phyloP scores from a whole-genome alignment of 2,113 vertebrate genomes.

The Sigmodon hispidus region DNA sequence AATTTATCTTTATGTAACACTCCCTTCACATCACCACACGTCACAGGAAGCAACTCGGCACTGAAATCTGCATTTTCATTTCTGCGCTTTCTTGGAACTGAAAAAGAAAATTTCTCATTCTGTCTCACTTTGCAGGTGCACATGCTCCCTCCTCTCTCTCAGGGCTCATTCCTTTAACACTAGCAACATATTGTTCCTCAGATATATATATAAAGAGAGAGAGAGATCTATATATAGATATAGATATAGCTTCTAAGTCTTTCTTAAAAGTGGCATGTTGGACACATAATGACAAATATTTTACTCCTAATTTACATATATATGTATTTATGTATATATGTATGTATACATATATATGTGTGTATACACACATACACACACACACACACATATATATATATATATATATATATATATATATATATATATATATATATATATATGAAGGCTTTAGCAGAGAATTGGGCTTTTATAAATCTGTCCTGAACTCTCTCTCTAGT shows the following conservation, averaged over 20 bases:
- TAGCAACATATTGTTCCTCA: not conserved
- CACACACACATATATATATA: too few species aligned
- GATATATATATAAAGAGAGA: too few species aligned
- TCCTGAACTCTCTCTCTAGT: not conserved
- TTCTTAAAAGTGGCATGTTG: not conserved
- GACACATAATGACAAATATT: not conserved
- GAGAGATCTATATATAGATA: too few species aligned
- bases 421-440: too few species aligned
- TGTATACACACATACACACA: too few species aligned
- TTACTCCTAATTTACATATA: not conserved
- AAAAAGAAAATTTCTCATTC: constrained; percentile 36
- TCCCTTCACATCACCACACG: constrained; percentile 44
- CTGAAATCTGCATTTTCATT: not conserved
- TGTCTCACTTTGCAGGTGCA: not conserved
- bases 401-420: too few species aligned
- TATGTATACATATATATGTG: too few species aligned
- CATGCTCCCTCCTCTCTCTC: too few species aligned
- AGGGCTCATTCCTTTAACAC: not conserved
- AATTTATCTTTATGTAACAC: constrained; percentile 57
- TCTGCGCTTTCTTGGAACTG: not conserved
- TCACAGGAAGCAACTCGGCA: constrained; percentile 54
- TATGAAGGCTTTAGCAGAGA: constrained; percentile 13
- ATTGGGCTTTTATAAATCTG: not conserved
- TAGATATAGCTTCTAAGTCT: not conserved
- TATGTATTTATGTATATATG: too few species aligned